phyloP scores from a whole-genome alignment of 2,888 invertebrate genomes.

The Sarcophaga variegata region DNA sequence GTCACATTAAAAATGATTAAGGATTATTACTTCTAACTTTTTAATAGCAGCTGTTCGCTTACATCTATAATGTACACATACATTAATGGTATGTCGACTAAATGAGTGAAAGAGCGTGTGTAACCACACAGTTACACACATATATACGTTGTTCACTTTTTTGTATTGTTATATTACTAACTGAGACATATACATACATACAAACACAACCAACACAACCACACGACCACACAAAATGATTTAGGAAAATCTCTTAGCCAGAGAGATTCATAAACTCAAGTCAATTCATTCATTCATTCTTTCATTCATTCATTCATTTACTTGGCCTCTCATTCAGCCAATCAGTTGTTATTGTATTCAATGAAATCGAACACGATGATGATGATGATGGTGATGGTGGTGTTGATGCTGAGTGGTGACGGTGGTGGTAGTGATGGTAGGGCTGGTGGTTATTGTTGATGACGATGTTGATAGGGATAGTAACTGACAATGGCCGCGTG shows the following conservation, averaged over 20 bases:
- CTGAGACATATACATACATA: not conserved
- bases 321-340: constrained; percentile 7
- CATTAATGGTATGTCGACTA: no score
- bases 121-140: constrained; percentile 4
- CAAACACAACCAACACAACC: not conserved
- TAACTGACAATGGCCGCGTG: constrained; percentile 54
- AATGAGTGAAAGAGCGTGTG: no score
- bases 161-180: no score
- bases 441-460: not conserved
- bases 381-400: not conserved
- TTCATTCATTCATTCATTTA: constrained; percentile 16
- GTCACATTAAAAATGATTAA: not conserved
- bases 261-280: constrained; percentile 5
- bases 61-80: not conserved
- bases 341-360: constrained; percentile 13
- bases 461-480: constrained; percentile 13
- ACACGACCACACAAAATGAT: constrained; percentile 30
- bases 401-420: not conserved
- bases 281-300: not conserved
- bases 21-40: not conserved
- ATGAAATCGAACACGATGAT: constrained; percentile 22
- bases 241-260: constrained; percentile 52
- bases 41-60: not conserved
- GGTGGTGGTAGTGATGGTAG: not conserved
- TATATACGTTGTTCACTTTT: not conserved